Base-by-base conservation (phyloP, 2,888 invertebrate genomes). In the Hydrotaea cyrtoneurina region DNA sequence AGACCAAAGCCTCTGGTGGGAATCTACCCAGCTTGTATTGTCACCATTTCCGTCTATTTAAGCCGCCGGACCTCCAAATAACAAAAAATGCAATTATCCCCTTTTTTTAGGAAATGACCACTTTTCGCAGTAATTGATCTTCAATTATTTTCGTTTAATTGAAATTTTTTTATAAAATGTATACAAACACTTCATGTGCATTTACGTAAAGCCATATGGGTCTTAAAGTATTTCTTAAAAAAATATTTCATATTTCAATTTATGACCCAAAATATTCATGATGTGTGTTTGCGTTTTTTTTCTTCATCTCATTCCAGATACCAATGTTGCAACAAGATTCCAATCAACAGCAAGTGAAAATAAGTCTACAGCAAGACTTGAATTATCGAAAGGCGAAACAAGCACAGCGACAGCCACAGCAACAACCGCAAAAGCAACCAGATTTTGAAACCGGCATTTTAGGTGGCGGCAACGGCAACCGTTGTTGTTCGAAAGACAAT, bases 291-390 rank as follows among this genome's bases (percentile, higher is more conserved):
- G 21, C 2, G 3, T 31, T 31, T 31, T 31, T 7, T 31, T 7
- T 31, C 31, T 31, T 7, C 7, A 2, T 31, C 31, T 31, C 31
- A 4, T 79, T 86, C 19, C 78, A 87, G 87, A 83, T 86, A 82
- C 84, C 86, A 86, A 87, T 87, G 89, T 87, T 87, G 88, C 90
- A 87, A 87, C 87, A 89, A 83, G 78, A 80, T 88, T 88, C 87
- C 88, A 87, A 87, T 87, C 88, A 90, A 87, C 87, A 87, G 87
- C 88, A 87, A 87, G 87, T 88, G 75, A 87, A 89, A 89, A 90
- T 90, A 90, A 91, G 89, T 90, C 90, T 88, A 87, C 89, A 91
- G 87, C 90, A 91, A 88, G 91, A 90, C 89, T 90, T 90, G 86
- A 91, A 91, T 90, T 91, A 90, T 89, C 89, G 88, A 55, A 36